Conservation (phyloP, 1,140 invertebrate species). For the Chelonus insularis region DNA sequence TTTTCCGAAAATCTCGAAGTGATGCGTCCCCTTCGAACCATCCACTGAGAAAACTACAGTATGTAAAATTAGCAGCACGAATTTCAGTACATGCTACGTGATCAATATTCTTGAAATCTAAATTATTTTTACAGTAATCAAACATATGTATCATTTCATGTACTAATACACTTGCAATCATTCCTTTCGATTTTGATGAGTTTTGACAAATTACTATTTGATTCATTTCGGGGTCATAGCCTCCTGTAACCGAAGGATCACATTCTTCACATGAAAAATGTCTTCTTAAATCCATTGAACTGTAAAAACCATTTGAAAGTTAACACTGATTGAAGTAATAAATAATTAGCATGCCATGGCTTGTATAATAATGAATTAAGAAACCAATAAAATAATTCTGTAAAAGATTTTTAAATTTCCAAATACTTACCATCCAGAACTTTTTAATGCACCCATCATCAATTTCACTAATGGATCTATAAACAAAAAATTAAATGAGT, state of each 20-base stretch:
- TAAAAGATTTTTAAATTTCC: conserved; percentile 19
- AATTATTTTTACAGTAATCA: conserved; percentile 86
- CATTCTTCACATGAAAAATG: conserved; percentile 94
- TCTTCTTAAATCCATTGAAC: conserved; percentile 78
- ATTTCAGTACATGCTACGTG: conserved; percentile 96
- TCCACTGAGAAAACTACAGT: conserved; percentile 86
- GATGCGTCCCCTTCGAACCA: conserved; percentile 76
- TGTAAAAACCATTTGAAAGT: too few relatives aligned
- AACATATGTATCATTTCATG: conserved; percentile 98
- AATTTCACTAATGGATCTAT: conserved; percentile 81
- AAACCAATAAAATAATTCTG: conserved; percentile 20
- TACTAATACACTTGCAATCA: conserved; percentile 77
- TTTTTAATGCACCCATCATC: conserved; percentile 82
- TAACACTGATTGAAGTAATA: too few relatives aligned
- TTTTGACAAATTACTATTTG: conserved; percentile 95
- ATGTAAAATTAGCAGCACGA: conserved; percentile 85
- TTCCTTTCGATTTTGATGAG: conserved; percentile 65
- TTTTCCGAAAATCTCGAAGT: conserved; percentile 71
- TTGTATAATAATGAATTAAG: neutral
- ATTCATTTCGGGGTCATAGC: conserved; percentile 87
- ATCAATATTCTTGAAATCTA: conserved; percentile 88
- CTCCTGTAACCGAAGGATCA: conserved; percentile 79
- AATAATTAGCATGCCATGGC: too few relatives aligned
- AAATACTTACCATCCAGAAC: conserved; percentile 76
- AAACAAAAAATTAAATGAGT: conserved; percentile 21